These are phyloP conservation scores for Myrmophylax atrothorax DNA, from an alignment of 2,113 vertebrate genomes.

Conservation along the genomic window DNA sequence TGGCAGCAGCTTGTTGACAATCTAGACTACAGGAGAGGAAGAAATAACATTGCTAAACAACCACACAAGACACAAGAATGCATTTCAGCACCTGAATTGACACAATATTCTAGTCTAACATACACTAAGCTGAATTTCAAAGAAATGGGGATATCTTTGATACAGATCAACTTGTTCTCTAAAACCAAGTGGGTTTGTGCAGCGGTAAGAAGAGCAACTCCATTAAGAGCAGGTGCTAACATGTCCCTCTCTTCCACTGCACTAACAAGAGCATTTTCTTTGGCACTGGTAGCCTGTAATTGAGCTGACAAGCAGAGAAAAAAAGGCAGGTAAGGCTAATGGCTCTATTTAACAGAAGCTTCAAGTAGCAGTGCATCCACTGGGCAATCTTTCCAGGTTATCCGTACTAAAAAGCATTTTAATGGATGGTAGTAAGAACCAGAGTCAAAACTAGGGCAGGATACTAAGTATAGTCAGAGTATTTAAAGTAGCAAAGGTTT, in stretches of 20 bases:
- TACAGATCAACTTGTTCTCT: background rate
- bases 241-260: background rate
- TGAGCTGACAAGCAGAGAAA: background rate
- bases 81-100: background rate
- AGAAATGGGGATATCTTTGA: background rate
- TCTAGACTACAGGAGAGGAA: background rate
- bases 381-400: background rate
- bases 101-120: background rate
- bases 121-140: background rate
- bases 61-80: background rate
- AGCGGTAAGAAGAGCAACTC: background rate
- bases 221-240: background rate
- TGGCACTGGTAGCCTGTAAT: background rate
- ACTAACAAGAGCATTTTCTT: background rate
- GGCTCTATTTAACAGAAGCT: background rate
- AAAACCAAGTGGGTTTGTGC: background rate
- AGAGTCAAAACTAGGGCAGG: background rate
- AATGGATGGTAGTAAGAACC: background rate
- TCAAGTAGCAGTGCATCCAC: background rate
- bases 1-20: background rate
- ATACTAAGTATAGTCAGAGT: background rate
- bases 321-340: background rate
- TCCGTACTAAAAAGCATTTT: background rate
- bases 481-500: background rate
- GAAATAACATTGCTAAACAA: background rate